Conservation (phyloP, 92 coral and sea anemone species). For the Meandrina meandrites region DNA sequence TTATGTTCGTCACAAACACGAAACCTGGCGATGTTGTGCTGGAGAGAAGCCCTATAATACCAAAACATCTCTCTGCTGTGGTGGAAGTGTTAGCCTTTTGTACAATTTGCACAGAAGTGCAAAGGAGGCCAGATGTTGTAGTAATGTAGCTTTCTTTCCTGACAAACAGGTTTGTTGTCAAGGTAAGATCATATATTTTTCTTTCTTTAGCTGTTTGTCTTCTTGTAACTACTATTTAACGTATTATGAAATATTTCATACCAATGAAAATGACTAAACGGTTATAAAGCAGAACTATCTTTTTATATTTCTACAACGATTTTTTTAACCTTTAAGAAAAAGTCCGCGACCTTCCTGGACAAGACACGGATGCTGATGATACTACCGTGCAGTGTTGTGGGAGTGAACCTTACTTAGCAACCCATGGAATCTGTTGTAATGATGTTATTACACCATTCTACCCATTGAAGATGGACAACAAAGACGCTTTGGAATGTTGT, state of each 20-base stretch:
- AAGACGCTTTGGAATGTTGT: slow-evolving; percentile 6
- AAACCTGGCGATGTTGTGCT: slow-evolving; percentile 16
- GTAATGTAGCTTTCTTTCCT: neutral
- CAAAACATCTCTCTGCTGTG: slow-evolving; percentile 19
- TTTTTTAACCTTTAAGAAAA: neutral
- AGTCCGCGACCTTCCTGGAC: slow-evolving; percentile 26
- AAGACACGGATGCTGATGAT: slow-evolving; percentile 31
- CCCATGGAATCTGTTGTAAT: slow-evolving; percentile 3
- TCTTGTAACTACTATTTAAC: too few species aligned
- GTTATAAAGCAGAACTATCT: too few species aligned
- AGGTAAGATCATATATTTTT: neutral
- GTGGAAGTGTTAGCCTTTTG: neutral
- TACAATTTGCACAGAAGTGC: neutral
- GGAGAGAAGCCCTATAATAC: slow-evolving; percentile 6
- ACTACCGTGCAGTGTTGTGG: slow-evolving; percentile 22
- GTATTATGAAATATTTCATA: too few species aligned
- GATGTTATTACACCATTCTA: slow-evolving; percentile 2
- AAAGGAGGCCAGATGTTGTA: slow-evolving; percentile 24
- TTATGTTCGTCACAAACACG: slow-evolving; percentile 7
- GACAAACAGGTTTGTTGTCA: slow-evolving; percentile 17
- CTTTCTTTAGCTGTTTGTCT: neutral
- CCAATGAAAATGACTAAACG: too few species aligned
- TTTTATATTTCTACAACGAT: neutral
- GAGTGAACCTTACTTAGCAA: slow-evolving; percentile 19
- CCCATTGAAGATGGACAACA: neutral